Conservation (phyloP, 2,113 vertebrate species). For the Orientallactaga bullata region DNA sequence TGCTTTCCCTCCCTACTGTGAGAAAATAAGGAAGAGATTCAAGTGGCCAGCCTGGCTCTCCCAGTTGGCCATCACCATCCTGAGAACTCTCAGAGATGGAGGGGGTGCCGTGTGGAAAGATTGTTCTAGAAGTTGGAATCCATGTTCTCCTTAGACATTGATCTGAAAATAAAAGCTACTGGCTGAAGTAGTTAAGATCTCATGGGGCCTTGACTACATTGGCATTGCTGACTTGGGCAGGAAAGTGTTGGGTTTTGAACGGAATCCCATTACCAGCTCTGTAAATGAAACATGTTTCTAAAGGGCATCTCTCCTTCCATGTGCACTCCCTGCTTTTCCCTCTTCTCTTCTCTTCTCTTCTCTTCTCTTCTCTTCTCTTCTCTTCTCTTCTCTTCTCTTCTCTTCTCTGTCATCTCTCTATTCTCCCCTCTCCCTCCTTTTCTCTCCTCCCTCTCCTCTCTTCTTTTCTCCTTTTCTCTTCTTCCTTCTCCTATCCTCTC, state of each 20-base stretch:
- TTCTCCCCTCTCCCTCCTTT: too few species aligned
- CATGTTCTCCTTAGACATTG: not conserved
- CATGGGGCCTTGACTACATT: not conserved
- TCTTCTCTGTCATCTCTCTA: too few species aligned
- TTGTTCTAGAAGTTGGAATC: not conserved
- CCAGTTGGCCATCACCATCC: not conserved
- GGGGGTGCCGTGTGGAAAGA: not conserved
- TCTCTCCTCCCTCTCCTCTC: too few species aligned
- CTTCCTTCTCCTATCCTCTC: too few species aligned
- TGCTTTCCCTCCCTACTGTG: conserved; percentile 71
- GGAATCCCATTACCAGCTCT: not conserved
- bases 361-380: not conserved
- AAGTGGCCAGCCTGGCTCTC: conserved; percentile 50
- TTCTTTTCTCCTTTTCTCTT: too few species aligned
- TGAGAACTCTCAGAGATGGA: not conserved
- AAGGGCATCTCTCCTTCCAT: too few species aligned
- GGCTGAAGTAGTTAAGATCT: not conserved
- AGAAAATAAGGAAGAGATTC: conserved; percentile 61
- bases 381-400: not conserved
- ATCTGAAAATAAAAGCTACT: not conserved
- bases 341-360: too few species aligned
- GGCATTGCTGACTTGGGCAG: not conserved
- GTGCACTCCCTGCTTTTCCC: too few species aligned
- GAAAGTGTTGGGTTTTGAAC: not conserved
- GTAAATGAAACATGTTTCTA: too few species aligned